A percentile compares a stretch with the other conserved stretches of the same genome.
Conservation (phyloP, 2,888 invertebrate genomes). For the Gastracanthus pulcherrimus region DNA sequence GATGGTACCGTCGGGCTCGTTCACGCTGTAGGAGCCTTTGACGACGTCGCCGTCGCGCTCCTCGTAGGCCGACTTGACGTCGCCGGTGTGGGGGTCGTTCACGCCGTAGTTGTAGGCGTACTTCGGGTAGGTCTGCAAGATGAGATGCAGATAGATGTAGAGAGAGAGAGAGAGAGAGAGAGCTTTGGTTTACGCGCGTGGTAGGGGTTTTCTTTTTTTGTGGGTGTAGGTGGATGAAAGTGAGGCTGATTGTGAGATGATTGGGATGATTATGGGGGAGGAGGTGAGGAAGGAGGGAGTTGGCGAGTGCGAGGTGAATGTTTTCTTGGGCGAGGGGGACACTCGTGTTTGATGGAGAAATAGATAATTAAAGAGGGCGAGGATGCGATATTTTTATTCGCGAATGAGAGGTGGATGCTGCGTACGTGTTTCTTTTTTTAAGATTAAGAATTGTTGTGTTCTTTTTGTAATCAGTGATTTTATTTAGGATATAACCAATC, state of each 20-base stretch:
- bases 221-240: not conserved
- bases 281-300: not conserved
- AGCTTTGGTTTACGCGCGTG: not conserved
- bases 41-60: constrained; percentile 76
- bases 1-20: constrained; percentile 75
- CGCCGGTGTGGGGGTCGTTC: constrained; percentile 74
- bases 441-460: no score
- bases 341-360: no score
- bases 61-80: constrained; percentile 75
- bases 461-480: no score
- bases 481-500: no score
- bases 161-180: not conserved
- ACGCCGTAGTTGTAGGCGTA: constrained; percentile 75
- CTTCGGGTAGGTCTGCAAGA: constrained; percentile 70
- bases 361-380: no score
- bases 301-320: no score
- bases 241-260: not conserved
- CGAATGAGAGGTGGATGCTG: no score
- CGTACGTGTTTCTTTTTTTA: no score
- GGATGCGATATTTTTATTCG: no score
- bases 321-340: no score
- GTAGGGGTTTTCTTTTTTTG: not conserved
- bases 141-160: not conserved
- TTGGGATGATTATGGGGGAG: not conserved
- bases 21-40: constrained; percentile 75